Evolutionary conservation across 2,797 vertebrate species (phyloP).

Genomic region (Mallotus villosus): DNA sequence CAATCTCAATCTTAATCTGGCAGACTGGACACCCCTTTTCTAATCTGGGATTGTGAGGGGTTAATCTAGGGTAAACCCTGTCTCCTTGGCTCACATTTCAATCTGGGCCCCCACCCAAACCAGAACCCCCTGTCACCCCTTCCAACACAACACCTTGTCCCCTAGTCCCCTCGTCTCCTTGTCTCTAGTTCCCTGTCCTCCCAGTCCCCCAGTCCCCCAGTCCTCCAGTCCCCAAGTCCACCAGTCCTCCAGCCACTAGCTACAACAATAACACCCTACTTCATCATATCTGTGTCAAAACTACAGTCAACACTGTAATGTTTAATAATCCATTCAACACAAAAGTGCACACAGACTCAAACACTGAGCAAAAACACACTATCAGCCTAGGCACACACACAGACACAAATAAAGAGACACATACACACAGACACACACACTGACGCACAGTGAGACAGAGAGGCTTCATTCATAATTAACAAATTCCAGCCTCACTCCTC

Average conservation of each 20-base stretch:
- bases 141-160: too few relatives aligned
- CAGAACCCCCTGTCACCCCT: not conserved
- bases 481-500: slow-evolving; percentile 72
- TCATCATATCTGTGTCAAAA: not conserved
- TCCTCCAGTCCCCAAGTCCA: not conserved
- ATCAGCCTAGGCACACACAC: slow-evolving; percentile 20
- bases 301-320: not conserved
- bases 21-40: slow-evolving; percentile 8
- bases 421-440: slow-evolving; percentile 35
- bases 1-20: slow-evolving; percentile 1
- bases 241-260: not conserved
- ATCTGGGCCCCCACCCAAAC: not conserved
- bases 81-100: not conserved
- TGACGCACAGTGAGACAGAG: slow-evolving; percentile 44
- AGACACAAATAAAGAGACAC: slow-evolving; percentile 29
- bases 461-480: slow-evolving; percentile 79
- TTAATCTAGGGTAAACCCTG: slow-evolving; percentile 12
- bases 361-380: slow-evolving; percentile 1
- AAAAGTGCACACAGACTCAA: not conserved
- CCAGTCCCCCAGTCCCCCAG: not conserved
- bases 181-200: too few relatives aligned
- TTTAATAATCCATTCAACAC: not conserved
- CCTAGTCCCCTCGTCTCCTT: too few relatives aligned
- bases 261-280: not conserved
- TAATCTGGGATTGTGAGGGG: slow-evolving; percentile 3